Percentiles rank a stretch among this genome's conserved stretches.
Conservation (phyloP, 2,797 vertebrate species). For the Cottoperca gobio region DNA sequence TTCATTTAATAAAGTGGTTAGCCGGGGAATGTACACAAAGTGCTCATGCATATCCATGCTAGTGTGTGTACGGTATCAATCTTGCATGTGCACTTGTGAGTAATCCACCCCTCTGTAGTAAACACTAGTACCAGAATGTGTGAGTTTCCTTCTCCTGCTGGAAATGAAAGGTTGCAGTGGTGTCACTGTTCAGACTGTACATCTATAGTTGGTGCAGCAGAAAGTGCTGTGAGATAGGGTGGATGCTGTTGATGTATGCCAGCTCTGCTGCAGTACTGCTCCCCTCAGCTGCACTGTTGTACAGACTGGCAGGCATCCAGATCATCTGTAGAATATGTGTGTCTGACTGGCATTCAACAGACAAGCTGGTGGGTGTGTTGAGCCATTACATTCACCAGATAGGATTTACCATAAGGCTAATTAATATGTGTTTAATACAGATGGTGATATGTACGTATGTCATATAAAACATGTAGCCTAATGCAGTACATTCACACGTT, state of each 20-base stretch:
- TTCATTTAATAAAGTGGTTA: too few species aligned
- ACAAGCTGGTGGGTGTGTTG: background rate
- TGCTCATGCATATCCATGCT: too few species aligned
- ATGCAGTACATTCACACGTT: background rate
- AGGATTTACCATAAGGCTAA: background rate
- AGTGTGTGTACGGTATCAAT: too few species aligned
- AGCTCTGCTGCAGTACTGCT: slow-evolving; percentile 30
- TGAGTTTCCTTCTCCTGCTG: too few species aligned
- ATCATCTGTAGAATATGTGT: slow-evolving; percentile 39
- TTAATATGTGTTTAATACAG: background rate
- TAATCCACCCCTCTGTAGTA: too few species aligned
- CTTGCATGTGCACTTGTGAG: too few species aligned
- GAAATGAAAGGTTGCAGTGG: too few species aligned
- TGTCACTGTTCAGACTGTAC: too few species aligned
- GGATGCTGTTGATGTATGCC: background rate
- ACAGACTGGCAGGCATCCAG: slow-evolving; percentile 26
- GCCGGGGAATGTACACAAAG: too few species aligned
- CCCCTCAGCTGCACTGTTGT: slow-evolving; percentile 26
- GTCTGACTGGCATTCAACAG: slow-evolving; percentile 15
- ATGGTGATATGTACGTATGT: background rate
- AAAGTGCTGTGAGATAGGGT: background rate
- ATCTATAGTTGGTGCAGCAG: too few species aligned
- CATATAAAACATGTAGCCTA: background rate
- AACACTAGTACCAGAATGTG: too few species aligned
- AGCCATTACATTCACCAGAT: background rate